Evolutionary conservation across 2,888 invertebrate species (phyloP), one percentile per base, ranked within the genome.

Genomic region (Apodemia duryi): DNA sequence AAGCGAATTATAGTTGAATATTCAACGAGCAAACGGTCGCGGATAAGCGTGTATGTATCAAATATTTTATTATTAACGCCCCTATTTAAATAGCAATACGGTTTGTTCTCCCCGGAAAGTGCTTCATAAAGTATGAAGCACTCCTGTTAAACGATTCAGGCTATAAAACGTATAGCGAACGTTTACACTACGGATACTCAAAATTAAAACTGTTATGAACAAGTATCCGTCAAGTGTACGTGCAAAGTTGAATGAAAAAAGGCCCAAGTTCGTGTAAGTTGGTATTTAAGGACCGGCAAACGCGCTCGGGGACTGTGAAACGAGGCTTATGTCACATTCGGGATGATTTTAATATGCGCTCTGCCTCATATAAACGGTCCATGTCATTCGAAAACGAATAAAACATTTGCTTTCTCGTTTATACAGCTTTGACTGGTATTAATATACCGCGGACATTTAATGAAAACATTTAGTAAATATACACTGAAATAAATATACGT

Each of bases 1-100:
- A 77, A 79, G 79, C 80, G 80, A 79, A 81, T 82, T 82, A 81
- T 80, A 78, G 79, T 77, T 81, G 82, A 81, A 84, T 84, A 80
- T 82, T 83, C 81, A 80, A 82, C 76, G 74, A 77, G 74, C 73
- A 74, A 76, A 77, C 74, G 77, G 74, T 74, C 75, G 75, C 67
- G 77, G 75, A 78, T 81, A 80, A 80, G 74, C 78, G 76, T 74
- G 76, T 77, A 75, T 77, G 77, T 79, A 79, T 79, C 77, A 80
- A 78, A 77, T 78, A 77, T 78, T 77, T 75, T 78, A 77, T 78
- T 78, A 81, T 81, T 81, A 75, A 80, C 74, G 77, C 72, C 74
- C 76, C 75, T 82, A 83, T 83, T 81, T 81, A 79, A 80, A 81
- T 75, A 76, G 80, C 75, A 75, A 77, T 81, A 82, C 75, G 78